Conservation (phyloP, 2,888 invertebrate genomes). For the Gnatocerus cornutus region DNA sequence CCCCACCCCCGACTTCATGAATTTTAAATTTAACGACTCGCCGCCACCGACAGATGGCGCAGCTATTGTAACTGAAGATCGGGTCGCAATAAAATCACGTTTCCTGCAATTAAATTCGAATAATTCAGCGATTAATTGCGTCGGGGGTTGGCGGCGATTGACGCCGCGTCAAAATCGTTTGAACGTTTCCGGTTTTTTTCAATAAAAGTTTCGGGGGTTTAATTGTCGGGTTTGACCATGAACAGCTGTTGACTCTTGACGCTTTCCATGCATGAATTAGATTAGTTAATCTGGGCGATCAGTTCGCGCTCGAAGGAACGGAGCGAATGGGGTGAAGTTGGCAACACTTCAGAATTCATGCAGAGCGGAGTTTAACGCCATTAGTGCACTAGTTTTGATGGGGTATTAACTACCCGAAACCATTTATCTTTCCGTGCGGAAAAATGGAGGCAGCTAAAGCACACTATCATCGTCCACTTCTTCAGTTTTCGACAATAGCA, state of each 20-base stretch:
- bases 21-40: constrained; percentile 37
- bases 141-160: constrained; percentile 13
- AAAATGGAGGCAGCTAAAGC: background rate
- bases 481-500: constrained; percentile 9
- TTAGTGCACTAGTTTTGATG: constrained; percentile 2
- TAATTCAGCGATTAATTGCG: constrained; percentile 40
- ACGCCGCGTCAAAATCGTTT: constrained; percentile 14
- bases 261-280: no score
- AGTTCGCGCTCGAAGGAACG: background rate
- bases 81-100: constrained; percentile 35
- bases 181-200: constrained; percentile 6
- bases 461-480: constrained; percentile 4
- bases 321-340: background rate
- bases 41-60: constrained; percentile 38
- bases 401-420: background rate
- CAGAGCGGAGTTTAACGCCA: background rate
- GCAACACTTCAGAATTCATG: background rate
- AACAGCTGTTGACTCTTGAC: no score
- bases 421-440: background rate
- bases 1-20: constrained; percentile 29
- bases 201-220: constrained; percentile 11
- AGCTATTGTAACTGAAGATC: constrained; percentile 18
- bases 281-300: no score
- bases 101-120: constrained; percentile 42
- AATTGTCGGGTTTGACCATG: no score